phyloP scores from a whole-genome alignment of 2,797 vertebrate species.

The Fundulus diaphanus region DNA sequence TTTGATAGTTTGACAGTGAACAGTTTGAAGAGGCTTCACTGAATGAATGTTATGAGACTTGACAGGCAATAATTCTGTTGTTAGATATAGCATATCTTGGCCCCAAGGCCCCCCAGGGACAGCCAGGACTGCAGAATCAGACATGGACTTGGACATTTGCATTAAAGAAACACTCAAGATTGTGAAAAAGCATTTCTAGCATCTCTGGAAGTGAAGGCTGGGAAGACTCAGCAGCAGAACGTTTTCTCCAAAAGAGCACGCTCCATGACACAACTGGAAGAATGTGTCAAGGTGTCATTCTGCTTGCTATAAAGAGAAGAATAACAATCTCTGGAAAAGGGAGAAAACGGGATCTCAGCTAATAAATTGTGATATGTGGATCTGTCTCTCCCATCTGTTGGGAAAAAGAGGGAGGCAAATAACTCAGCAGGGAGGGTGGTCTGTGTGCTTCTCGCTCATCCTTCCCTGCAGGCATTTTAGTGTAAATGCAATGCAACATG shows the following conservation, averaged over 20 bases:
- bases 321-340: conserved; percentile 53
- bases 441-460: conserved; percentile 16
- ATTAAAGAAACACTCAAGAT: conserved; percentile 35
- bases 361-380: conserved; percentile 66
- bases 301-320: conserved; percentile 53
- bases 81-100: conserved; percentile 54
- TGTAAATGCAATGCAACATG: conserved; percentile 26
- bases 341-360: conserved; percentile 59
- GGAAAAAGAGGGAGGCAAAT: conserved; percentile 22
- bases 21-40: conserved; percentile 55
- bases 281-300: conserved; percentile 58
- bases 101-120: conserved; percentile 48
- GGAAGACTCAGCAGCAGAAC: conserved; percentile 32
- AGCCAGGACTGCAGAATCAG: conserved; percentile 48
- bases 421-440: conserved; percentile 26
- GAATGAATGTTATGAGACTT: conserved; percentile 63
- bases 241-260: conserved; percentile 46
- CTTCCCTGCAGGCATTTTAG: conserved; percentile 24
- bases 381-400: conserved; percentile 52
- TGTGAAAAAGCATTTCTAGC: conserved; percentile 38
- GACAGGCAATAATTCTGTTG: conserved; percentile 61
- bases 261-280: conserved; percentile 53
- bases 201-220: conserved; percentile 33
- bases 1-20: conserved; percentile 58
- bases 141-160: conserved; percentile 61